Percentiles rank a stretch among this genome's conserved stretches.
Conservation (phyloP, 2,113 vertebrate species). For the Rhinopomastus cyanomelas region DNA sequence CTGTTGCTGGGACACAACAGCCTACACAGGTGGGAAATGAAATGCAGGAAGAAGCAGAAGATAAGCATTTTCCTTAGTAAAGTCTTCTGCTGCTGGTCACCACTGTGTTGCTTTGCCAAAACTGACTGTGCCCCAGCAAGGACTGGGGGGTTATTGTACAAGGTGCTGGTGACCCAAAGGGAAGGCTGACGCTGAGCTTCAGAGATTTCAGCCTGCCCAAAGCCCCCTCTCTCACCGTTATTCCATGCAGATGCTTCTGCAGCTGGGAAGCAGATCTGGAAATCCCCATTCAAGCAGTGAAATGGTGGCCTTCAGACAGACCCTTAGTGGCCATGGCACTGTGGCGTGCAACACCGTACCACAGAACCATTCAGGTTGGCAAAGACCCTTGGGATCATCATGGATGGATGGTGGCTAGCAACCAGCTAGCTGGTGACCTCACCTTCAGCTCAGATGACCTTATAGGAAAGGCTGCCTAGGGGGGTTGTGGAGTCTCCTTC, state of each 20-base stretch:
- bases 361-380: no score
- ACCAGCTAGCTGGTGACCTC: not conserved
- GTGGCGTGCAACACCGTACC: accelerated
- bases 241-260: not conserved
- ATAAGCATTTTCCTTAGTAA: not conserved
- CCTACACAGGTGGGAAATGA: not conserved
- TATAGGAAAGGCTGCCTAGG: no score
- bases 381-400: no score
- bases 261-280: not conserved
- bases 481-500: no score
- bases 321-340: not conserved
- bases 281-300: not conserved
- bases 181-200: not conserved
- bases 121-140: not conserved
- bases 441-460: not conserved
- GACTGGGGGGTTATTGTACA: not conserved
- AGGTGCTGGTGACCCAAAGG: not conserved
- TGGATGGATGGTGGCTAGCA: not conserved
- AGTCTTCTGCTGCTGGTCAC: not conserved
- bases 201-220: not conserved
- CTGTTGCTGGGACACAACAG: not conserved
- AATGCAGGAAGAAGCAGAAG: not conserved
- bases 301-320: not conserved
- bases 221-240: not conserved
- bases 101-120: not conserved